A percentile compares a stretch with the other conserved stretches of the same genome.
phyloP scores from a whole-genome alignment of 2,113 vertebrate species.

The Pogonocichla stellata region DNA sequence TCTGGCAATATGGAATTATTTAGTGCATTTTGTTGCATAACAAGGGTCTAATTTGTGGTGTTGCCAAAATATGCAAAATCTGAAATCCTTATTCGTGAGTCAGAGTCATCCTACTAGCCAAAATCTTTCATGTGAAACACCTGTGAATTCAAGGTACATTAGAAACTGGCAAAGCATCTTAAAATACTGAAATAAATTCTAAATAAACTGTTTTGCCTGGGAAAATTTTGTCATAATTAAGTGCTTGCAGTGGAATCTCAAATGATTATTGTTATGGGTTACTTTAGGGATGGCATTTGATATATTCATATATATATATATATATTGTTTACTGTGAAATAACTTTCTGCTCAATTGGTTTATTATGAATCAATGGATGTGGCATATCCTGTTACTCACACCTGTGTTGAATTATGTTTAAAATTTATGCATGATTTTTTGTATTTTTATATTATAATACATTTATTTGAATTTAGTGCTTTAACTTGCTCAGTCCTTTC shows the following conservation, averaged over 20 bases:
- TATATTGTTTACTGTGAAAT: background rate
- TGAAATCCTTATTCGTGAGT: background rate
- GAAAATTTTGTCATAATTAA: background rate
- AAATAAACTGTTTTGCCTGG: background rate
- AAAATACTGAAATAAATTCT: background rate
- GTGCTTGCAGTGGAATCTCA: background rate
- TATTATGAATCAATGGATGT: background rate
- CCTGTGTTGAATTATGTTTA: background rate
- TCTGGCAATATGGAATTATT: background rate
- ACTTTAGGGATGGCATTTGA: background rate
- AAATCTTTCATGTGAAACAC: background rate
- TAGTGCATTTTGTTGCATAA: background rate
- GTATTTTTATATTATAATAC: background rate
- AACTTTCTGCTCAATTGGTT: background rate
- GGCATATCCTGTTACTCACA: background rate
- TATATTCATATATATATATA: background rate
- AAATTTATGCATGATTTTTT: background rate
- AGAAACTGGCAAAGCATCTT: background rate
- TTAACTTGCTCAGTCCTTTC: background rate
- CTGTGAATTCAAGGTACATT: background rate
- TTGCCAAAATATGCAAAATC: background rate
- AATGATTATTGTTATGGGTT: background rate
- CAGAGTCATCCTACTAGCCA: background rate
- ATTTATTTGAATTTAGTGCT: background rate
- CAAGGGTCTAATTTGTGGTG: conserved; percentile 6